Percentiles rank a stretch among this genome's conserved stretches.
phyloP scores from a whole-genome alignment of 2,888 invertebrate genomes.

The Meloe dianella region DNA sequence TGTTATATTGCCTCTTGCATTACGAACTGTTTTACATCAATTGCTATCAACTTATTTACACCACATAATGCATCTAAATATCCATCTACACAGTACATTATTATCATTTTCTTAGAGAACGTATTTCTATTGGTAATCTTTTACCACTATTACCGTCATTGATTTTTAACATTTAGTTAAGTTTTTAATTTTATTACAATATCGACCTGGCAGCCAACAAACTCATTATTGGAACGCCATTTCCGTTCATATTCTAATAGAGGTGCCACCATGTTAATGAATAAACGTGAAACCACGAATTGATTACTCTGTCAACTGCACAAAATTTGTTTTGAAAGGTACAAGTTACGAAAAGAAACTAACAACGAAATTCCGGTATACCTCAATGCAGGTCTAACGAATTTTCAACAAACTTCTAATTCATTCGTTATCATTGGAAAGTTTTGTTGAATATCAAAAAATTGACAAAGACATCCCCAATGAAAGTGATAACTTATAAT shows the following conservation, averaged over 20 bases:
- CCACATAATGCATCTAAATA: constrained; percentile 36
- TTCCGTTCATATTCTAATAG: constrained; percentile 10
- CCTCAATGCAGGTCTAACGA: constrained; percentile 17
- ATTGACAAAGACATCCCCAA: neutral
- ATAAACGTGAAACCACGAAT: constrained; percentile 24
- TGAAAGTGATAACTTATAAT: constrained; percentile 1
- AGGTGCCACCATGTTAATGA: constrained; percentile 18
- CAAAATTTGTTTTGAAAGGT: constrained; percentile 20
- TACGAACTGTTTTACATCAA: constrained; percentile 45
- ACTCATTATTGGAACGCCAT: constrained; percentile 4
- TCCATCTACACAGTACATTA: constrained; percentile 1
- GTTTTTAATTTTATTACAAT: neutral
- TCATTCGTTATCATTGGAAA: constrained; percentile 4
- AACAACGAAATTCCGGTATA: constrained; percentile 12
- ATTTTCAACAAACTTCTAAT: constrained; percentile 15
- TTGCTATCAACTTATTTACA: constrained; percentile 44
- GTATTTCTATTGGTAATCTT: neutral
- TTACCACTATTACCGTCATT: neutral
- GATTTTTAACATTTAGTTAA: neutral
- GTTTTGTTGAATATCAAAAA: constrained; percentile 2
- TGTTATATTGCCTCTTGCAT: constrained; percentile 46
- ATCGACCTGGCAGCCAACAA: neutral
- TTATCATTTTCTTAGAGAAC: neutral
- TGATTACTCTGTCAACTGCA: constrained; percentile 24
- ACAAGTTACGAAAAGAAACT: constrained; percentile 5